These are phyloP conservation scores for Apodemus speciosus DNA, from an alignment of 2,113 vertebrate genomes.

Conservation along the genomic window DNA sequence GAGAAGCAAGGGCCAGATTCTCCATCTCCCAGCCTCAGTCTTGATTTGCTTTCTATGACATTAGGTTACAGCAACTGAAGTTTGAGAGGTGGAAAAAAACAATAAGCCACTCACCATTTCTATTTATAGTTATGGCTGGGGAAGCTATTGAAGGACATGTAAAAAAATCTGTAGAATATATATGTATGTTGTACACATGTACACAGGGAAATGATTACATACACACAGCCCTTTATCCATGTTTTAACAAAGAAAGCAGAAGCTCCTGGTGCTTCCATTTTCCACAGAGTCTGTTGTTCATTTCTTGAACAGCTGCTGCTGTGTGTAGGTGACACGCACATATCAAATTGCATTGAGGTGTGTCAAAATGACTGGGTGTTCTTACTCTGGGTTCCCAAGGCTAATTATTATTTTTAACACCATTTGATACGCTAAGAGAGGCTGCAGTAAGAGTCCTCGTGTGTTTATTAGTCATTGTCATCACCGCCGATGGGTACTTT, in stretches of 20 bases:
- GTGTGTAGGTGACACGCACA: background rate
- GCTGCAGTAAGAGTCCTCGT: background rate
- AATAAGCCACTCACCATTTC: background rate
- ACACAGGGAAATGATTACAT: background rate
- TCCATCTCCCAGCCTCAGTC: background rate
- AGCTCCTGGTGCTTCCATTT: background rate
- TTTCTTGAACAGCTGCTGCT: constrained; percentile 36
- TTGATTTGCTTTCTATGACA: constrained; percentile 3
- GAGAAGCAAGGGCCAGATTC: background rate
- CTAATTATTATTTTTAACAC: constrained; percentile 70
- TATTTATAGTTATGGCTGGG: background rate
- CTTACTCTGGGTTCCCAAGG: constrained; percentile 33
- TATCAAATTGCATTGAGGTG: constrained; percentile 44
- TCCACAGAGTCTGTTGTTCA: background rate
- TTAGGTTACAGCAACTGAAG: background rate
- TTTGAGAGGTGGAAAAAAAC: background rate
- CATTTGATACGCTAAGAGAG: constrained; percentile 59
- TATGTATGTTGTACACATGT: background rate
- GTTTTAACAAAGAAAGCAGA: constrained; percentile 25
- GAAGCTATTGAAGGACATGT: background rate
- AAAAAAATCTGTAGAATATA: background rate
- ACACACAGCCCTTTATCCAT: background rate
- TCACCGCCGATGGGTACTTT: background rate
- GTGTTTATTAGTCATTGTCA: constrained; percentile 47
- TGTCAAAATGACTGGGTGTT: constrained; percentile 58